phyloP scores from a whole-genome alignment of 2,113 vertebrate genomes.

The Brienomyrus brachyistius region DNA sequence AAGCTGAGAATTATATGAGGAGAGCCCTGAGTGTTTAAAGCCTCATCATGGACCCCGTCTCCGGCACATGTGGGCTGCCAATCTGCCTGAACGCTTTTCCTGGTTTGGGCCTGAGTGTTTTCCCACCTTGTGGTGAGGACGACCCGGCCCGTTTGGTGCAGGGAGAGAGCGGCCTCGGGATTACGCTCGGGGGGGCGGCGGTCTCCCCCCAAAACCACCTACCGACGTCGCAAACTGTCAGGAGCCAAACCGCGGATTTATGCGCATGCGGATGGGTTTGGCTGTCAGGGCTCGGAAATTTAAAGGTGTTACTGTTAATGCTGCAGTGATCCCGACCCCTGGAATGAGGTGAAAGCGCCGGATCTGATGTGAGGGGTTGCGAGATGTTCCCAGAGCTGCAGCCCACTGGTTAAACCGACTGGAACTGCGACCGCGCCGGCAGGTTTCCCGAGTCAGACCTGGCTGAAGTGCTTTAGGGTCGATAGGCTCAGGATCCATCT shows the following conservation, averaged over 20 bases:
- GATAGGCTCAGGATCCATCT: neutral
- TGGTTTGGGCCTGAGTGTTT: neutral
- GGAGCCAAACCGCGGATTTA: neutral
- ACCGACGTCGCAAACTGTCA: neutral
- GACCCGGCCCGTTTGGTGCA: neutral
- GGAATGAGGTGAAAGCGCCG: neutral
- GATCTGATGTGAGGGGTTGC: neutral
- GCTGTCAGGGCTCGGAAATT: neutral
- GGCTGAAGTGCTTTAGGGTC: slow-evolving; percentile 5
- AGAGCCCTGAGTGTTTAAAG: neutral
- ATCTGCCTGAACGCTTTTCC: neutral
- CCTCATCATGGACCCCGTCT: neutral
- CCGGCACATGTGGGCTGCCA: neutral
- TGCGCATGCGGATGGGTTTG: neutral
- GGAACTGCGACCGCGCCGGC: neutral
- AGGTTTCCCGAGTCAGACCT: neutral
- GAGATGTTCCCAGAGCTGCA: neutral
- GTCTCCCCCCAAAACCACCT: neutral
- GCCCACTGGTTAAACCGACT: neutral
- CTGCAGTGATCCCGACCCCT: neutral
- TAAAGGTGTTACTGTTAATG: neutral
- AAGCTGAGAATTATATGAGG: neutral
- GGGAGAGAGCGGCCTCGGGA: neutral
- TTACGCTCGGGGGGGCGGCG: neutral
- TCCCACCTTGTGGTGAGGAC: neutral